Evolutionary conservation across 2,888 invertebrate species (phyloP), one percentile per base, ranked within the genome.

Genomic region (Ctenicera cuprea): DNA sequence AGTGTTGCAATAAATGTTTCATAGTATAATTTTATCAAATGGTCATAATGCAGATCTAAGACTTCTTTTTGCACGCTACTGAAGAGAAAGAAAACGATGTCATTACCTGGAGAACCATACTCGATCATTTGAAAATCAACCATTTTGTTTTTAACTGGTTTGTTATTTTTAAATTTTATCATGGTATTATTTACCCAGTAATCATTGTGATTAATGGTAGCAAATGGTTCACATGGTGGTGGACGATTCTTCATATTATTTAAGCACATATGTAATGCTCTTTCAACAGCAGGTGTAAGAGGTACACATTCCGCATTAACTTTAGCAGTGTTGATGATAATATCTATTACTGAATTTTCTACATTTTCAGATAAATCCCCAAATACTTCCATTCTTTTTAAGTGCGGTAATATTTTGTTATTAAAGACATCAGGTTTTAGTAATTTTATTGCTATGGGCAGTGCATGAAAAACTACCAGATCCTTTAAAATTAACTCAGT

Each of bases 181-280:
- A 91, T 87, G 4, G 90, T 85, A 77, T 91, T 91, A 79, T 91
- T 91, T 12, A 89, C 88, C 91, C 91, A 91, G 59, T 89, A 85
- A 80, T 91, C 91, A 2, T 86, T 84, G 74, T 91, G 91, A 0
- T 87, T 85, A 12, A 90, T 85, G 0, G 90, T 88, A 0, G 87
- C 87, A 84, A 89, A 91, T 0, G 88, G 87, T 52, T 88, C 89
- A 1, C 3, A 84, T 82, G 30, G 87, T 82, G 45, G 83, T 78
- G 8, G 77, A 68, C 30, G 38, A 64, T 73, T 38, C 79, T 63
- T 77, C 82, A 77, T 52, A 12, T 37, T 61, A 11, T 74, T 63
- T 12, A 33, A 41, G 16, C 69, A 68, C 22, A 52, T n/a, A 9
- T 30, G 9, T 45, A 77, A 41, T 16, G 50, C 48, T n/a, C 72